phyloP scores from a whole-genome alignment of 2,888 invertebrate species.

The Unio pictorum region DNA sequence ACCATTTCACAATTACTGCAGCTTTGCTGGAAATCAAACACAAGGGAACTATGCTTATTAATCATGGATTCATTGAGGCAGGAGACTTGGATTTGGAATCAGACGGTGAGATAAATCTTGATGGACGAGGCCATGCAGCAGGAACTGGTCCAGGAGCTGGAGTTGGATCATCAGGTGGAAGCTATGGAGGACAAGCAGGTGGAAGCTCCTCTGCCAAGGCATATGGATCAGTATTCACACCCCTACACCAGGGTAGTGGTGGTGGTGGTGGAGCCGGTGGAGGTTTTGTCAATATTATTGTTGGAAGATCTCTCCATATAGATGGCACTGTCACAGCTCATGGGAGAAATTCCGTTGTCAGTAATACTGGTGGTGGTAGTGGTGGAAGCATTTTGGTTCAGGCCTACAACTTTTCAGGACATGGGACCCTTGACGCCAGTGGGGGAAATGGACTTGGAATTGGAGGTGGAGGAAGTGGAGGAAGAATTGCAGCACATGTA shows the following conservation, averaged over 20 bases:
- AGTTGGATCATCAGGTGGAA: constrained; percentile 30
- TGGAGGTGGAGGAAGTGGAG: constrained; percentile 53
- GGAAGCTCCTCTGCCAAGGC: constrained; percentile 23
- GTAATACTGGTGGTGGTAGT: constrained; percentile 47
- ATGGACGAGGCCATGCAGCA: constrained; percentile 40
- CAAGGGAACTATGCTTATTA: constrained; percentile 44
- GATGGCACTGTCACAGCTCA: constrained; percentile 46
- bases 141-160: constrained; percentile 42
- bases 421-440: constrained; percentile 48
- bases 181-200: constrained; percentile 52
- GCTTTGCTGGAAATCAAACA: constrained; percentile 54
- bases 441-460: constrained; percentile 45
- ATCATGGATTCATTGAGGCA: constrained; percentile 50
- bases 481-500: constrained; percentile 51
- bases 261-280: constrained; percentile 45
- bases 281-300: constrained; percentile 43
- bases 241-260: constrained; percentile 48
- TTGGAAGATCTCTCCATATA: constrained; percentile 47
- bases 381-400: constrained; percentile 51
- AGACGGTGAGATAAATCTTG: constrained; percentile 39
- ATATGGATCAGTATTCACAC: constrained; percentile 55
- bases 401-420: constrained; percentile 56
- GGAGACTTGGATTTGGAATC: constrained; percentile 55
- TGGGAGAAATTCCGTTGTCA: constrained; percentile 30
- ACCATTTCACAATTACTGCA: constrained; percentile 42